A percentile compares a stretch with the other conserved stretches of the same genome.
These are phyloP conservation scores for Scomber japonicus DNA, from an alignment of 2,113 vertebrate genomes.

Conservation along the genomic window DNA sequence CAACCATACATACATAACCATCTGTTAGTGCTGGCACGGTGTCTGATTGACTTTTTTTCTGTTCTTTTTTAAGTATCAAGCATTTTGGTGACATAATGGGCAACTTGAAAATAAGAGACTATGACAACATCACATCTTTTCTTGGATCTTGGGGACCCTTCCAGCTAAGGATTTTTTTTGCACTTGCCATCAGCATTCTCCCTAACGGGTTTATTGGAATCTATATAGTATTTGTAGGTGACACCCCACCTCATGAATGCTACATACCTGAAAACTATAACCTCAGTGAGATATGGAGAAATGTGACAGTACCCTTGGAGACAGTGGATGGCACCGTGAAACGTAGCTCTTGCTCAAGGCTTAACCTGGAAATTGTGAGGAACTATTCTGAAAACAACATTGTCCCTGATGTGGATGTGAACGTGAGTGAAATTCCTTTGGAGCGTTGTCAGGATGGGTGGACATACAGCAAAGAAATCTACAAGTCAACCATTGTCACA, in stretches of 20 bases:
- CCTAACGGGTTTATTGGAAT: conserved; percentile 75
- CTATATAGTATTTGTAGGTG: conserved; percentile 80
- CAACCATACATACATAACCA: background rate
- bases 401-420: conserved; percentile 70
- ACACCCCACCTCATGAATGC: conserved; percentile 76
- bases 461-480: conserved; percentile 78
- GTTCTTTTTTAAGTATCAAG: background rate
- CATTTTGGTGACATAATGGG: background rate
- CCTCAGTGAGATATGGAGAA: conserved; percentile 74
- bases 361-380: conserved; percentile 68
- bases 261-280: conserved; percentile 64
- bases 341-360: conserved; percentile 74
- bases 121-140: conserved; percentile 84
- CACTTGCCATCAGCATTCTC: conserved; percentile 73
- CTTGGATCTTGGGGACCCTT: conserved; percentile 86
- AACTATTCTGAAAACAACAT: conserved; percentile 62
- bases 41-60: background rate
- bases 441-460: conserved; percentile 81
- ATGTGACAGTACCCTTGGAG: conserved; percentile 66
- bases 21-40: rapidly evolving
- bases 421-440: conserved; percentile 69
- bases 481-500: conserved; percentile 81
- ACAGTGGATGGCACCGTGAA: conserved; percentile 36
- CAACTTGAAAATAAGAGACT: conserved; percentile 72
- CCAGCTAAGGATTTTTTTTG: conserved; percentile 80